Percentiles rank a stretch among this genome's conserved stretches.
These are phyloP conservation scores for Acanthosepion pharaonis DNA, from an alignment of 2,888 invertebrate species.

Conservation along the genomic window DNA sequence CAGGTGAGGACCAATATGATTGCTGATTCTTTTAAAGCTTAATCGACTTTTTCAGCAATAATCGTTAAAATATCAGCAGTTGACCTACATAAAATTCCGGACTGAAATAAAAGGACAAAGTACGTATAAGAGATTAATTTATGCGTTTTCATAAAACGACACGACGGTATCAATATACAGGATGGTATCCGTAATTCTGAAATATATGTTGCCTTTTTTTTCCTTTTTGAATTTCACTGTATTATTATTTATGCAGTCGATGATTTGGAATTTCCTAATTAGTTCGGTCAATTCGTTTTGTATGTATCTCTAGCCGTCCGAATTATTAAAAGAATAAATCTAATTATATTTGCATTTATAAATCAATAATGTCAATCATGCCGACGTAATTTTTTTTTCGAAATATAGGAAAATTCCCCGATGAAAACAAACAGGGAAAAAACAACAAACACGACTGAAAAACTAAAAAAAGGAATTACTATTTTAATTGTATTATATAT, in stretches of 20 bases:
- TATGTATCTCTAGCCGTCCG: not conserved
- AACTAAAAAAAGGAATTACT: not conserved
- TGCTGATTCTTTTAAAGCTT: no score
- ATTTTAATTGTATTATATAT: not conserved
- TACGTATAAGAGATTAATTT: no score
- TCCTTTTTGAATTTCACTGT: not conserved
- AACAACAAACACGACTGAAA: not conserved
- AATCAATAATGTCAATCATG: not conserved
- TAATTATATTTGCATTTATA: slow-evolving; percentile 4
- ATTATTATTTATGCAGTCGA: not conserved
- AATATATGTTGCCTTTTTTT: not conserved
- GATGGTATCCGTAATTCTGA: not conserved
- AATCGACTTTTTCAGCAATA: no score
- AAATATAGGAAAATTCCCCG: not conserved
- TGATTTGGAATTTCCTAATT: not conserved
- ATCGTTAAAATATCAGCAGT: no score
- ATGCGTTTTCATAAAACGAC: no score
- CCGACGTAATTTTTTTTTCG: not conserved
- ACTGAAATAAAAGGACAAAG: no score
- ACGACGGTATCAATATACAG: no score
- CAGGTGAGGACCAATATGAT: no score
- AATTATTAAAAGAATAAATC: not conserved
- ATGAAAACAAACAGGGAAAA: not conserved
- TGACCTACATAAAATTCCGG: no score
- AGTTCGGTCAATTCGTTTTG: not conserved